These are phyloP conservation scores for Antigone vipio DNA, from an alignment of 2,113 vertebrate genomes.

Conservation along the genomic window DNA sequence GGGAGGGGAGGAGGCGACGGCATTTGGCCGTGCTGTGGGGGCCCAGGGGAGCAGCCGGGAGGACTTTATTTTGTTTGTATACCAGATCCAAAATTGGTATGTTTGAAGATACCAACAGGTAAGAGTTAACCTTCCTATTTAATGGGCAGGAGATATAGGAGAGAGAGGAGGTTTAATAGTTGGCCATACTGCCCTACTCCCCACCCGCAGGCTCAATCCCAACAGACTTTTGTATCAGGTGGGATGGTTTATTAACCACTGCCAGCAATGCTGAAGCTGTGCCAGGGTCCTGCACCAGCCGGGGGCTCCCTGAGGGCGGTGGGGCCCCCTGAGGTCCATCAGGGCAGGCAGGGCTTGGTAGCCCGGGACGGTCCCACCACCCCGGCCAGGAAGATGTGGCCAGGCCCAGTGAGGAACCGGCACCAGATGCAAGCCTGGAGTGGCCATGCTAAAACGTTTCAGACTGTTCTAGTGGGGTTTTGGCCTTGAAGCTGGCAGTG, in stretches of 20 bases:
- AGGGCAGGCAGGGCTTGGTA: background rate
- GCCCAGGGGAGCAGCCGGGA: background rate
- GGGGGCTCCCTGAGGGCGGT: background rate
- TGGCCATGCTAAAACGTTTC: background rate
- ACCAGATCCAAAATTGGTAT: background rate
- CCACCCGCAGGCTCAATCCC: too few relatives aligned
- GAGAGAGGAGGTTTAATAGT: background rate
- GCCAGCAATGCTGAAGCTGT: background rate
- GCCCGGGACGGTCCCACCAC: rapidly evolving
- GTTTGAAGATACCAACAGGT: background rate
- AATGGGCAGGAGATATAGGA: background rate
- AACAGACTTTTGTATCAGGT: too few relatives aligned
- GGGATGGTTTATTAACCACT: background rate
- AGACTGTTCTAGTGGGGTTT: background rate
- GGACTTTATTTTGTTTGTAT: background rate
- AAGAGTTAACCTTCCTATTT: background rate
- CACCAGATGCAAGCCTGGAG: background rate
- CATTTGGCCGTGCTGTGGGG: background rate
- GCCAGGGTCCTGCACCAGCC: too few relatives aligned
- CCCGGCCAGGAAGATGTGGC: background rate
- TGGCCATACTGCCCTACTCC: background rate
- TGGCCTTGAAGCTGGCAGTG: background rate
- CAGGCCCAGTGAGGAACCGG: rapidly evolving
- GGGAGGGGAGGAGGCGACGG: too few relatives aligned
- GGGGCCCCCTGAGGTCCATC: rapidly evolving